phyloP scores from a whole-genome alignment of 2,888 invertebrate species.

The Orthosia cruda region DNA sequence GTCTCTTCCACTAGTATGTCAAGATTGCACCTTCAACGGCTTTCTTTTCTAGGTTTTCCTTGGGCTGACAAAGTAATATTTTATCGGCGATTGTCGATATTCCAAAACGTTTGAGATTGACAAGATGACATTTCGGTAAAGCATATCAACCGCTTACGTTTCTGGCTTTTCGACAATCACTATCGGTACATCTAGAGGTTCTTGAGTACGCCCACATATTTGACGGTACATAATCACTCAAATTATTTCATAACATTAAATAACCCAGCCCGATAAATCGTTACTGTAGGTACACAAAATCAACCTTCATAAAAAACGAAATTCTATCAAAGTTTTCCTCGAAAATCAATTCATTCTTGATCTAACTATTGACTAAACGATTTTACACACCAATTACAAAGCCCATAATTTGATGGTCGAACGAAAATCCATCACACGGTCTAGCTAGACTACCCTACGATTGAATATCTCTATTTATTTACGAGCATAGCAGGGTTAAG shows the following conservation, averaged over 20 bases:
- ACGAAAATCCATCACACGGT: slow-evolving; percentile 54
- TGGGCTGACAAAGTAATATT: too few species aligned
- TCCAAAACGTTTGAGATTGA: neutral
- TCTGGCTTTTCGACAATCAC: neutral
- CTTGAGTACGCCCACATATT: neutral
- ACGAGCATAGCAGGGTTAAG: slow-evolving; percentile 81
- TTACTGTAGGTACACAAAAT: slow-evolving; percentile 26
- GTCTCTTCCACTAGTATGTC: neutral
- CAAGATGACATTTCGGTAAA: neutral
- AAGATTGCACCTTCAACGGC: neutral
- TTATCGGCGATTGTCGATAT: too few species aligned
- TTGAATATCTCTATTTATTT: slow-evolving; percentile 81
- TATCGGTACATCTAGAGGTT: neutral
- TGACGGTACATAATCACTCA: neutral
- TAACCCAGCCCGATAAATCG: neutral
- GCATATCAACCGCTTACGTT: neutral
- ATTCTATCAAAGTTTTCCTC: slow-evolving; percentile 20
- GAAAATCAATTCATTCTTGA: slow-evolving; percentile 28
- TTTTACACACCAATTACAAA: slow-evolving; percentile 41
- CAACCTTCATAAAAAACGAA: slow-evolving; percentile 32
- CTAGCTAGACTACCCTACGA: slow-evolving; percentile 74
- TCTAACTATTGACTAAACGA: slow-evolving; percentile 45
- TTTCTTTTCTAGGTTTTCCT: neutral
- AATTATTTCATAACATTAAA: slow-evolving; percentile 9
- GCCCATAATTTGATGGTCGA: slow-evolving; percentile 41